Percentiles rank a stretch among this genome's conserved stretches.
Conservation (phyloP, 2,113 vertebrate species). For the Callorhinus ursinus region DNA sequence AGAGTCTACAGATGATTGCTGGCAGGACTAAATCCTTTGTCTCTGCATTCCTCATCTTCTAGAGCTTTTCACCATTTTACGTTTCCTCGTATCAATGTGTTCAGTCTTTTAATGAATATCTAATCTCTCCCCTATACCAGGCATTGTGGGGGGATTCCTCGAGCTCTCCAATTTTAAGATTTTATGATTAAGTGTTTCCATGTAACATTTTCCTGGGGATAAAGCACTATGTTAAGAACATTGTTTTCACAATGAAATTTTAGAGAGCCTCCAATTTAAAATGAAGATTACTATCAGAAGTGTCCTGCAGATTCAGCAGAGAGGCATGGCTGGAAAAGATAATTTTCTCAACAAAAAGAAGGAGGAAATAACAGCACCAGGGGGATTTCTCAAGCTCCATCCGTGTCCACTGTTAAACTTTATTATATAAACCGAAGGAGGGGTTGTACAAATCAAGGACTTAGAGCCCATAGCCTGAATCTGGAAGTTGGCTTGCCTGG, state of each 20-base stretch:
- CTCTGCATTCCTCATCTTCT: not conserved
- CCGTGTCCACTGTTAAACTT: not conserved
- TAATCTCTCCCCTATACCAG: not conserved
- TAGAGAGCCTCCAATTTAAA: constrained; percentile 62
- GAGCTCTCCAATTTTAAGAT: constrained; percentile 33
- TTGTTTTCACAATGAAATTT: constrained; percentile 68
- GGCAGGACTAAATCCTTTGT: not conserved
- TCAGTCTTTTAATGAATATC: not conserved
- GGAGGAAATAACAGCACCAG: constrained; percentile 29
- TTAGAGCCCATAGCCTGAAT: not conserved
- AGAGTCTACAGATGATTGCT: not conserved
- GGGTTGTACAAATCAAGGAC: not conserved
- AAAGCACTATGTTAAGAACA: constrained; percentile 16
- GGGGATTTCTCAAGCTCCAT: not conserved
- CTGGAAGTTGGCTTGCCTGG: not conserved
- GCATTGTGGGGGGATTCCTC: not conserved
- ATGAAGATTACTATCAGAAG: constrained; percentile 60
- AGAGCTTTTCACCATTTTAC: not conserved
- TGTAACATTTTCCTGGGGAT: constrained; percentile 46
- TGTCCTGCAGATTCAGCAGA: constrained; percentile 65
- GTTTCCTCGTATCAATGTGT: not conserved
- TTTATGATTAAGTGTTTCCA: constrained; percentile 53
- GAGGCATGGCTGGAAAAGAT: constrained; percentile 46
- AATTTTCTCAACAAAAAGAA: constrained; percentile 54
- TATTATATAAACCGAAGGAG: not conserved